These are phyloP conservation scores for Boloria euphrosyne DNA, from an alignment of 2,888 invertebrate genomes.

Conservation along the genomic window DNA sequence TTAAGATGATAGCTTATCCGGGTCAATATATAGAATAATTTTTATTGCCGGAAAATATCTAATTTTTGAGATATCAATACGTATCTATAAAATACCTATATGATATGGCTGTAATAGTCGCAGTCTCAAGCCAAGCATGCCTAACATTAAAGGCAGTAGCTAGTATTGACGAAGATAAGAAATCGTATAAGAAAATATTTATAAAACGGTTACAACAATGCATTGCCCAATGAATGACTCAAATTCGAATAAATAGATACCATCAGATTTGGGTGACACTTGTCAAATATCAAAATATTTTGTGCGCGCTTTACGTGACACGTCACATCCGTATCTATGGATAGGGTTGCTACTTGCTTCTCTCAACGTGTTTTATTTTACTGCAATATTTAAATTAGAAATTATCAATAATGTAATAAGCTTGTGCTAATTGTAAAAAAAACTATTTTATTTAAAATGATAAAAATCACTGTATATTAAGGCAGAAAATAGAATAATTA, in stretches of 20 bases:
- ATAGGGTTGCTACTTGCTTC: slow-evolving; percentile 59
- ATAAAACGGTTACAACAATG: slow-evolving; percentile 24
- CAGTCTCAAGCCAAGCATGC: not conserved
- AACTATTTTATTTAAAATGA: not conserved
- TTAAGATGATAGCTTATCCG: too few relatives aligned
- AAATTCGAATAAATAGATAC: slow-evolving; percentile 62
- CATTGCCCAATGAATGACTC: slow-evolving; percentile 35
- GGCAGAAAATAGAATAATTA: too few relatives aligned
- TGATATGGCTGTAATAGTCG: too few relatives aligned
- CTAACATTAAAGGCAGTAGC: slow-evolving; percentile 6
- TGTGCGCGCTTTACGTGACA: slow-evolving; percentile 69
- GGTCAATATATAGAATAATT: too few relatives aligned
- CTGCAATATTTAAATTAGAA: too few relatives aligned
- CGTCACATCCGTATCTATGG: slow-evolving; percentile 50
- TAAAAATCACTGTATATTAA: too few relatives aligned
- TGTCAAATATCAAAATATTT: slow-evolving; percentile 81
- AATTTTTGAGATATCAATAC: too few relatives aligned
- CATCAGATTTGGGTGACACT: slow-evolving; percentile 72
- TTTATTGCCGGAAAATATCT: too few relatives aligned
- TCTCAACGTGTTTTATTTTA: not conserved
- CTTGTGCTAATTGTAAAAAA: not conserved
- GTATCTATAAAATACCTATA: too few relatives aligned
- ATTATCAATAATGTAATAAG: too few relatives aligned
- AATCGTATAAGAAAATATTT: slow-evolving; percentile 23
- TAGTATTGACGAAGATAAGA: slow-evolving; percentile 8